These are phyloP conservation scores for Pilophorus perplexus DNA, from an alignment of 2,888 invertebrate species.

Conservation along the genomic window DNA sequence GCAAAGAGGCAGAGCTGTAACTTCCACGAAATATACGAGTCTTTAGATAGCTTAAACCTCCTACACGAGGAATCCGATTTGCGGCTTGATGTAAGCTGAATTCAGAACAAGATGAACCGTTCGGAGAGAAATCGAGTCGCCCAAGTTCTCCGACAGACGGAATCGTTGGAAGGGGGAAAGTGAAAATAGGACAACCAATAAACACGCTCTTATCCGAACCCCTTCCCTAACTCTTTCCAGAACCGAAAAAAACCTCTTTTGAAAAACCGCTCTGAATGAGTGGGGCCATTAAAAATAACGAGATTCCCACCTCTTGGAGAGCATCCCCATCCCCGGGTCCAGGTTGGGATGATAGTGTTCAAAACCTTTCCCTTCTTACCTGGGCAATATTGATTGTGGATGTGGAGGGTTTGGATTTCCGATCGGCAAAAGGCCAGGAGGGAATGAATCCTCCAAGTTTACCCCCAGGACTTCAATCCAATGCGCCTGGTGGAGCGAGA, in stretches of 20 bases:
- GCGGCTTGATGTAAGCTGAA: background rate
- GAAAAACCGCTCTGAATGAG: slow-evolving; percentile 3
- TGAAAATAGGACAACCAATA: slow-evolving; percentile 3
- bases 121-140: background rate
- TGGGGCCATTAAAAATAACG: slow-evolving; percentile 27
- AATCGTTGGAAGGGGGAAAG: background rate
- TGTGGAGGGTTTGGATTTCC: slow-evolving; percentile 35
- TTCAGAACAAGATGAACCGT: slow-evolving; percentile 1
- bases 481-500: slow-evolving; percentile 32
- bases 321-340: background rate
- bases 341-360: slow-evolving; percentile 7
- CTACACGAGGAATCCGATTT: slow-evolving; percentile 4
- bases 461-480: slow-evolving; percentile 32
- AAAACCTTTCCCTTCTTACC: slow-evolving; percentile 19
- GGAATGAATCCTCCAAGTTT: no score
- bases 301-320: slow-evolving; percentile 19
- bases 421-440: no score
- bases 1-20: no score
- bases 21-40: no score
- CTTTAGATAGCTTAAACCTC: no score
- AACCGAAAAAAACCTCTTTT: no score
- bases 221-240: no score
- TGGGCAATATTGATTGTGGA: slow-evolving; percentile 36
- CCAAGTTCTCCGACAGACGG: background rate
- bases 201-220: slow-evolving; percentile 20